Base-by-base conservation (phyloP, 2,888 invertebrate genomes). In the Halictus ligatus region DNA sequence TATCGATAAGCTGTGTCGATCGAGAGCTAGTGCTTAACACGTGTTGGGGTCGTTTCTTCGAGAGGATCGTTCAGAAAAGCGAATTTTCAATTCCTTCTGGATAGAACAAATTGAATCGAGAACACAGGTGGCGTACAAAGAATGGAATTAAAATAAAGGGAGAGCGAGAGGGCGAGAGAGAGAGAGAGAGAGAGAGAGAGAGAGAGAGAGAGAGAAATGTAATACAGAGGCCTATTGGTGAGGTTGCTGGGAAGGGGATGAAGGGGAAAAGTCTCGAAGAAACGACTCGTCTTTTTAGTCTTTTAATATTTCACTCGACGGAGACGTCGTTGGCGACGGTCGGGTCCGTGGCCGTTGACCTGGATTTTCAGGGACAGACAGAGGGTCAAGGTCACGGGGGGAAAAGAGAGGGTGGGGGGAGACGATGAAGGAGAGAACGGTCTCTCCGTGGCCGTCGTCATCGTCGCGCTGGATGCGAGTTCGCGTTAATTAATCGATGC, bases 401-500 rank as follows among this genome's bases (percentile, higher is more conserved):
- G 29, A 29, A 13, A 35, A 29, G 35, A 35, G 60, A 25, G 87
- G 10, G 64, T 7, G 7, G 10, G 35, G 35, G 0, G 35, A 35
- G 35, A 35, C 4, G 35, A 35, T 35, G 35, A 35, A 35, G 64
- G 40, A 54, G 50, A 35, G 21, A 58, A 43, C 54, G 35, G 25
- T n/a, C 15, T n/a, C 29, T 46, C 25, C 54, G 8, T 60, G 75
- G 40, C 88, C 85, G 89, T 90, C 90, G 87, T 54, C 87, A 85
- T 85, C 83, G 90, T 90, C 87, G 80, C 85, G 83, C 85, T 85
- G 83, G 82, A 80, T 84, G 85, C 84, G 85, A 89, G 83, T 90
- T 90, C 84, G 81, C 90, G 90, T 90, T 90, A 90, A 90, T 90
- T 90, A 90, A 90, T 89, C 90, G 89, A 89, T 88, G 90, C 90